Evolutionary conservation across 2,888 invertebrate genomes (phyloP).

Genomic region (Drosophila paucipuncta): DNA sequence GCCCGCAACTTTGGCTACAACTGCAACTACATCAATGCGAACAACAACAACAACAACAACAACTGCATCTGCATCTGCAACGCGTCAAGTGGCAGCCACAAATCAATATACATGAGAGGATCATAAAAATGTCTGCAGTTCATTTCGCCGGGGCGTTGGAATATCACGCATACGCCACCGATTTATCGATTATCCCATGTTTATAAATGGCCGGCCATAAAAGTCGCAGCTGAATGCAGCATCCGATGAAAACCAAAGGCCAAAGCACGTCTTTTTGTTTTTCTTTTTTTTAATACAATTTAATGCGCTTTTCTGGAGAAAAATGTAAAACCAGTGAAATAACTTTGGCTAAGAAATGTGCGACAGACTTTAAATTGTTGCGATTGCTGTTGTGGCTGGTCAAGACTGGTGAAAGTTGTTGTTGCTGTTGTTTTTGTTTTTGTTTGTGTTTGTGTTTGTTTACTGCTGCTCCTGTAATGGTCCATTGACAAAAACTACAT

Average conservation of each 20-base stretch:
- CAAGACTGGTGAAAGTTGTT: conserved; percentile 64
- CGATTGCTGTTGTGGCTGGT: conserved; percentile 32
- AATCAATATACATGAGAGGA: conserved; percentile 41
- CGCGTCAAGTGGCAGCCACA: conserved; percentile 40
- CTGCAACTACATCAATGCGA: background rate
- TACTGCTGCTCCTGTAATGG: conserved; percentile 30
- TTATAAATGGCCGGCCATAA: conserved; percentile 28
- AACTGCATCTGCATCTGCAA: conserved; percentile 28
- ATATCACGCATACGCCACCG: conserved; percentile 55
- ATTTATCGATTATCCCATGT: conserved; percentile 28
- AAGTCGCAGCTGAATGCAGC: conserved; percentile 11
- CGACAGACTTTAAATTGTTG: conserved; percentile 46
- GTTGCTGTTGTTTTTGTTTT: conserved; percentile 33
- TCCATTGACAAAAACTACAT: conserved; percentile 55
- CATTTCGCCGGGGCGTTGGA: conserved; percentile 15
- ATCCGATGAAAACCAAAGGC: conserved; percentile 29
- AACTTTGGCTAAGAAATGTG: conserved; percentile 50
- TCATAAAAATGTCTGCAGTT: conserved; percentile 48
- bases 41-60: conserved; percentile 9
- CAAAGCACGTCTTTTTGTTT: conserved; percentile 30
- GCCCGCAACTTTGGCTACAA: conserved; percentile 8
- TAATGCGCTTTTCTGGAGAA: conserved; percentile 41
- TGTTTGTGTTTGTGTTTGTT: background rate
- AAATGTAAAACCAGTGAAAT: conserved; percentile 46
- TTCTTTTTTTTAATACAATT: conserved; percentile 27